Percentiles rank a stretch among this genome's conserved stretches.
These are phyloP conservation scores for Origma solitaria DNA, from an alignment of 2,113 vertebrate species.

Conservation along the genomic window DNA sequence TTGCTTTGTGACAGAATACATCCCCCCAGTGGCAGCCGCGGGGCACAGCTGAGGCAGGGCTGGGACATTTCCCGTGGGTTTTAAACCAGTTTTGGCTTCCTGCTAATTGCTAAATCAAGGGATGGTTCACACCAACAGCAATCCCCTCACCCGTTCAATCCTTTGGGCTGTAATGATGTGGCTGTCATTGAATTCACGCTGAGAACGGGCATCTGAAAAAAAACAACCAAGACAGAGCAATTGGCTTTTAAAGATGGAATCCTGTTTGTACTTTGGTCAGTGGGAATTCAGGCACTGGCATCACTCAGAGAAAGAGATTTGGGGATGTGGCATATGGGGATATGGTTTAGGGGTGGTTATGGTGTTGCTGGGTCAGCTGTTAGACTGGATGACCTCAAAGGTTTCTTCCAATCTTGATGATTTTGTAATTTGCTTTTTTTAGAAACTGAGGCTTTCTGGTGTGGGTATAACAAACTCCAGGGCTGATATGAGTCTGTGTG, in stretches of 20 bases:
- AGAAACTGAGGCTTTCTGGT: not conserved
- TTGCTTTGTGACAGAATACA: not conserved
- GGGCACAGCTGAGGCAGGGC: not conserved
- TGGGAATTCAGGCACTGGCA: not conserved
- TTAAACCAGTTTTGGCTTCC: not conserved
- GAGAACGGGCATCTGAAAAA: conserved; percentile 80
- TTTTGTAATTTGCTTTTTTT: not conserved
- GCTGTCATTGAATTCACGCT: conserved; percentile 72
- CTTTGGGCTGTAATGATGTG: conserved; percentile 83
- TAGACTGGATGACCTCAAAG: not conserved
- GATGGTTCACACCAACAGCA: not conserved
- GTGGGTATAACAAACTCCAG: fast-evolving
- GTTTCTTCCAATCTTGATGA: not conserved
- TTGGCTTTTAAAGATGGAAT: not conserved
- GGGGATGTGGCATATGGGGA: not conserved
- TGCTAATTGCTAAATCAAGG: not conserved
- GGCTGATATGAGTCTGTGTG: not conserved
- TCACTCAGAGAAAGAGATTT: not conserved
- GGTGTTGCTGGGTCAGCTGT: not conserved
- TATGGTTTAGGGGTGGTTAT: not conserved
- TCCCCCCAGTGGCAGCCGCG: not conserved
- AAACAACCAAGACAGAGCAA: not conserved
- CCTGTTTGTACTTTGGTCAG: not conserved
- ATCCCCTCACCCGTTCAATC: conserved; percentile 69
- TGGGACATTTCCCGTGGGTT: not conserved